Base-by-base conservation (phyloP, 2,113 vertebrate genomes). In the Corythoichthys haematopterus region DNA sequence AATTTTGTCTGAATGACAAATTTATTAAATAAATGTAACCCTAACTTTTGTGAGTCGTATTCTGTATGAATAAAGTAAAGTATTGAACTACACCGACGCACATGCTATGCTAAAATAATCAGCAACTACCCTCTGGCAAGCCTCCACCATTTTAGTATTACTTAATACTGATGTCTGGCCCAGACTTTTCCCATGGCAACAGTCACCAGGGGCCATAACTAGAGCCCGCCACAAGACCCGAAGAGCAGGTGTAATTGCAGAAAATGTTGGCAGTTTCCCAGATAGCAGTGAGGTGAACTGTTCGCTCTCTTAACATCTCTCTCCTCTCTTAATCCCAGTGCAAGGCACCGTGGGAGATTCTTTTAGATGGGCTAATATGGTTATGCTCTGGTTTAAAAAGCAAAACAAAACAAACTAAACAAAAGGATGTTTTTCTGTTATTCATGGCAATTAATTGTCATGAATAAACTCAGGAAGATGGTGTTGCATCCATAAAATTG, bases 231-330 rank as follows among this genome's bases (percentile, higher is more conserved):
- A 35, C 40, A 14, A 62, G 78, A 75, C 71, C 74, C 76, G 46
- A 43, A 71, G 82, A 76, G 74, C 79, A 79, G 85, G 53, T 86
- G 79, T 75, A 84, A 81, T 84, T 83, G 83, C 84, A 80, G 82
- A 65, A 64, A 70, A 65, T 20, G 64, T 60, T 81, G 78, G 68
- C 83, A 61, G 63, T 57, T 76, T 74, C 35, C 73, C 80, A 78
- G 64, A 62, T 1, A 52, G 65, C 66, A 57, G 28, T 65, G 20
- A 64, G 61, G 78, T 76, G 80, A 80, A 82, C 56, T 72, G 59
- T 71, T 13, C n/a, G 67, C 9, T 46, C 62, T 64, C 63, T 72
- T 61, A 74, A 63, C 69, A 69, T 69, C 67, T 63, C 35, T 60
- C 59, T 57, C 56, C 59, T 48, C 38, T 58, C 59, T 70, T 56